A percentile compares a stretch with the other conserved stretches of the same genome.
Conservation (phyloP, 2,888 invertebrate species). For the Catocala sponsa region DNA sequence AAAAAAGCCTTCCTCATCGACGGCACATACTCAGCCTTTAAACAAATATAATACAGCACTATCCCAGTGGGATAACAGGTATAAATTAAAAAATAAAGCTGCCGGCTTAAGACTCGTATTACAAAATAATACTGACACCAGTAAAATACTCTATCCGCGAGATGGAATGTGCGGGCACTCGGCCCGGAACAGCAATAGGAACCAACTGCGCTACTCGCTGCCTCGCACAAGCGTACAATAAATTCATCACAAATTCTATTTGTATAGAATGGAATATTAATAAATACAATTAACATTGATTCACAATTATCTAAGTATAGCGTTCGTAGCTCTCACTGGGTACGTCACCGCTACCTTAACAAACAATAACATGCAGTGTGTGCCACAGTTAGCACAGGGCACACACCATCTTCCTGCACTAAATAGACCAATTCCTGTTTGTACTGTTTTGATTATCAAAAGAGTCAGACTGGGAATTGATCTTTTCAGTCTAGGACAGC, state of each 20-base stretch:
- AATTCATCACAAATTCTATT: constrained; percentile 82
- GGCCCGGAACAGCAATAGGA: constrained; percentile 72
- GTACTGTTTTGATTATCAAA: constrained; percentile 63
- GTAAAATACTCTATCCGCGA: constrained; percentile 81
- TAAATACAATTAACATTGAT: constrained; percentile 84
- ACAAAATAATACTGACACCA: constrained; percentile 88
- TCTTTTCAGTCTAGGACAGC: constrained; percentile 49
- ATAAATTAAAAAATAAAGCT: constrained; percentile 88
- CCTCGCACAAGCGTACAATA: constrained; percentile 67
- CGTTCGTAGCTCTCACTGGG: constrained; percentile 53
- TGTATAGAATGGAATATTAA: constrained; percentile 79
- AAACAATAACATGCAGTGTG: constrained; percentile 77
- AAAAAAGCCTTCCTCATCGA: constrained; percentile 80
- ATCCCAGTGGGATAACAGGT: constrained; percentile 85
- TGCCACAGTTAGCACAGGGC: constrained; percentile 30
- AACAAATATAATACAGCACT: constrained; percentile 87
- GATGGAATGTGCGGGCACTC: constrained; percentile 83
- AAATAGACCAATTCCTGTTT: constrained; percentile 52
- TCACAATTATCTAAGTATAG: constrained; percentile 71
- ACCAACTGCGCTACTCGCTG: constrained; percentile 75
- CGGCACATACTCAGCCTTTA: constrained; percentile 83
- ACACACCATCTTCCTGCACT: constrained; percentile 52
- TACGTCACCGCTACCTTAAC: constrained; percentile 71
- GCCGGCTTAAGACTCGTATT: constrained; percentile 85
- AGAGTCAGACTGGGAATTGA: constrained; percentile 56